Evolutionary conservation across 2,888 invertebrate genomes (phyloP), one percentile per base, ranked within the genome.

Genomic region (Eilema sororculum): DNA sequence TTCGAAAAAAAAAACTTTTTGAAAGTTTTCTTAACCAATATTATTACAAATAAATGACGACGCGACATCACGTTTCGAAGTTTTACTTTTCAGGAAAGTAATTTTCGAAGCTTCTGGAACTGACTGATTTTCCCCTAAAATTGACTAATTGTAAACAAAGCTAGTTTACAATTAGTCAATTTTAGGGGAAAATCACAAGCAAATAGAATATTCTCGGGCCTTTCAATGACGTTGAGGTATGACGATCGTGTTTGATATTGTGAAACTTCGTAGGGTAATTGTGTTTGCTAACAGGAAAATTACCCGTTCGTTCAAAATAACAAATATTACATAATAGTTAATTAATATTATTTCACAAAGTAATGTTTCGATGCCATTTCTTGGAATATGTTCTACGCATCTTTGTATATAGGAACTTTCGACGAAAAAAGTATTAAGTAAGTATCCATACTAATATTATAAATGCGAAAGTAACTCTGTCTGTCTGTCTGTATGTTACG

Each of bases 231-330:
- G n/a, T 46, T 46, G 0, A 5, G 1, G 6, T 46, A 41, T 46
- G 20, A 46, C 16, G 46, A 46, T 46, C 20, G 16, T 6, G 6
- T 52, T 52, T 52, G 8, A n/a, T n/a, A n/a, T n/a, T 52, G 8
- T 9, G n/a, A 52, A 52, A 52, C 9, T 52, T 52, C n/a, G n/a
- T n/a, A n/a, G 8, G 8, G 52, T n/a, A 2, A 52, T 20, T n/a
- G n/a, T 46, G 46, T 52, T 52, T 52, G 52, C 52, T n/a, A 52
- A 52, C 52, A 52, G 52, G 52, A 52, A 52, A n/a, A n/a, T 52
- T n/a, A 9, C n/a, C 52, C 52, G 52, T 52, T 52, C n/a, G 52
- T 52, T 20, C 20, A 4, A 52, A 52, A 20, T 52, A 9, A 52
- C 16, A 9, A 52, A 52, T n/a, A 46, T 46, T 46, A n/a, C 52